Conservation (phyloP, 1,140 invertebrate genomes). For the Drosophila guanche region DNA sequence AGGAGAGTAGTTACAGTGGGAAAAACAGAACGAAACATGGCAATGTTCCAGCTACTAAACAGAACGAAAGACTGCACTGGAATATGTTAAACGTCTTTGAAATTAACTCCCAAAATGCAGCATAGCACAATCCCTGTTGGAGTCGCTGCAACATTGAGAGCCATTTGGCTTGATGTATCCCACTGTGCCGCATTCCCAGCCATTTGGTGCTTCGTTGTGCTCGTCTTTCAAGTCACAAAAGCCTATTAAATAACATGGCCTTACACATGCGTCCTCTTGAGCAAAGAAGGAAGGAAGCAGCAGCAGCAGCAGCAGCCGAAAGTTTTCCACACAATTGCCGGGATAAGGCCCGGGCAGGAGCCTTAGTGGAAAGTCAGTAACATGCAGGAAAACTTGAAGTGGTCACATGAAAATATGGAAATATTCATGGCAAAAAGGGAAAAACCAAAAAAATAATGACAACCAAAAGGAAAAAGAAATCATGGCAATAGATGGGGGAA, state of each 20-base stretch:
- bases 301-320: constrained; percentile 41
- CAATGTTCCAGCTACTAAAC: too few species aligned
- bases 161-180: not conserved
- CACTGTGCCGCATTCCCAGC: constrained; percentile 39
- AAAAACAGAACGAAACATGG: too few species aligned
- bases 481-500: constrained; percentile 11
- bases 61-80: too few species aligned
- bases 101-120: too few species aligned
- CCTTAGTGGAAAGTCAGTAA: constrained; percentile 21
- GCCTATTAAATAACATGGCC: constrained; percentile 80
- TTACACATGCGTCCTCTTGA: constrained; percentile 61
- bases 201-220: constrained; percentile 24
- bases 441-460: constrained; percentile 39
- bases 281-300: not conserved
- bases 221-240: constrained; percentile 63
- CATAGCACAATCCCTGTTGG: too few species aligned
- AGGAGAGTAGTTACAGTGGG: constrained; percentile 32
- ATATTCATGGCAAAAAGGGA: constrained; percentile 62
- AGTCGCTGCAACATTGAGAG: too few species aligned
- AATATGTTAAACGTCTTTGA: too few species aligned
- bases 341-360: constrained; percentile 43
- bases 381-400: constrained; percentile 41
- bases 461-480: constrained; percentile 25
- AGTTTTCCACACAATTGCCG: constrained; percentile 71
- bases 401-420: constrained; percentile 71